phyloP scores from a whole-genome alignment of 2,797 vertebrate species.

The Hippopotamyrus pictus region DNA sequence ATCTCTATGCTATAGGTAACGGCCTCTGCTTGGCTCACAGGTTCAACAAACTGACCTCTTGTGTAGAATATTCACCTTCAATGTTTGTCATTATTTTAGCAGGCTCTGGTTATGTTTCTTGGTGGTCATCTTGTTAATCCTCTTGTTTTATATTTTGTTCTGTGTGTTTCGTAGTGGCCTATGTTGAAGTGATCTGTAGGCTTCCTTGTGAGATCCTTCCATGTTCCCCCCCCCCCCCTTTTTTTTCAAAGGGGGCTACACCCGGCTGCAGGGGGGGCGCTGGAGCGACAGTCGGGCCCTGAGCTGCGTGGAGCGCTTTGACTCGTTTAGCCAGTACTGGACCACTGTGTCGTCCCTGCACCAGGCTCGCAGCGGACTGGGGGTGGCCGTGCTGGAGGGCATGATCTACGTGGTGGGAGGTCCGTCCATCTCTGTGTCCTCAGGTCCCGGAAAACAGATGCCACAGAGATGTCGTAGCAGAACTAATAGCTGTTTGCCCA shows the following conservation, averaged over 20 bases:
- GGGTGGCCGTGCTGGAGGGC: conserved; percentile 83
- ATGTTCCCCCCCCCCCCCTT: not conserved
- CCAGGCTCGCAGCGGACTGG: conserved; percentile 87
- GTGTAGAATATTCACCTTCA: not conserved
- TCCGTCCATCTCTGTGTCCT: conserved; percentile 45
- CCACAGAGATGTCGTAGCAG: not conserved
- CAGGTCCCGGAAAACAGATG: not conserved
- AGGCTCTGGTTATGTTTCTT: not conserved
- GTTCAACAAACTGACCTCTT: not conserved
- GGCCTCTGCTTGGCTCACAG: not conserved
- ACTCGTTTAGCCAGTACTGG: conserved; percentile 98
- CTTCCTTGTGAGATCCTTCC: not conserved
- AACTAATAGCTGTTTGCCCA: not conserved
- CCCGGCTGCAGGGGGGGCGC: conserved; percentile 85
- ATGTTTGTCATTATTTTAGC: not conserved
- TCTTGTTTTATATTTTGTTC: not conserved
- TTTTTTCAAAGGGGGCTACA: conserved; percentile 79
- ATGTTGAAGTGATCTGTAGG: not conserved
- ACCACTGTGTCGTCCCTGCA: conserved; percentile 93
- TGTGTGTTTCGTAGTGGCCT: not conserved
- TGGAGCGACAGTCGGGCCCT: conserved; percentile 93
- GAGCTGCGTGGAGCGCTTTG: conserved; percentile 92
- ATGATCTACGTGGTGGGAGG: conserved; percentile 97
- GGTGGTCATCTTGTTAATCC: not conserved
- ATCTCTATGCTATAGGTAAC: conserved; percentile 89